Evolutionary conservation across 35 echinoderm and acorn worm species (phyloP), one percentile per base, ranked within the genome.

Genomic region (Heliocidaris tuberculata): DNA sequence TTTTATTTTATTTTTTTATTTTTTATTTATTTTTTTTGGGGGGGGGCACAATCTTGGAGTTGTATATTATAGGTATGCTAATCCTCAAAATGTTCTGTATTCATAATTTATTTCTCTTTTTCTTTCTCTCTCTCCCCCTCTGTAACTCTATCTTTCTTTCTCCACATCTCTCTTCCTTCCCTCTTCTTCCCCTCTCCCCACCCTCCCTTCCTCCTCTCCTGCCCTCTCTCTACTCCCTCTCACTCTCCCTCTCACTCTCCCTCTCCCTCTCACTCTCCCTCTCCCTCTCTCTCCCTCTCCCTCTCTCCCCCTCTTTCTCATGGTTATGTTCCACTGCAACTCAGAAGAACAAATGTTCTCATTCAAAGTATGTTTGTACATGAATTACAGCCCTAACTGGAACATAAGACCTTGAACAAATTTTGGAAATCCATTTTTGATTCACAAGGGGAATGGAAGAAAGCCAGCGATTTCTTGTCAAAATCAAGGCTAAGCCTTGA

Each of bases 381-480:
- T 78, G 65, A 78, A 27, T 78, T 78, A 78, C 65, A 78, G 2
- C 65, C 65, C 19, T 78, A 78, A 78, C 65, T 78, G 65, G 65
- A 78, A 19, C 65, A 78, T n/a, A 24, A 78, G 27, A 78, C 65
- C 65, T 78, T 78, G 65, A 24, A 78, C 21, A 78, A n/a, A n/a
- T 78, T 78, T 78, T 78, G 65, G n/a, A 78, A 78, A 78, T 78
- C 65, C 65, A 78, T 78, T 78, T 70, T 78, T n/a, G 19, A 78
- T 78, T n/a, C 65, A 78, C 65, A 78, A 78, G 65, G 65, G 65
- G 27, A 78, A 78, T n/a, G 27, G 7, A 78, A 78, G 65, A 78
- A 78, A 78, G 7, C 65, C 65, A 78, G 65, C 21, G 65, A 78
- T 78, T 78, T n/a, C 65, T 78, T 78, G 27, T 78, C 65, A 78